phyloP scores from a whole-genome alignment of 1,140 invertebrate species.

The Drosophila melanogaster region DNA sequence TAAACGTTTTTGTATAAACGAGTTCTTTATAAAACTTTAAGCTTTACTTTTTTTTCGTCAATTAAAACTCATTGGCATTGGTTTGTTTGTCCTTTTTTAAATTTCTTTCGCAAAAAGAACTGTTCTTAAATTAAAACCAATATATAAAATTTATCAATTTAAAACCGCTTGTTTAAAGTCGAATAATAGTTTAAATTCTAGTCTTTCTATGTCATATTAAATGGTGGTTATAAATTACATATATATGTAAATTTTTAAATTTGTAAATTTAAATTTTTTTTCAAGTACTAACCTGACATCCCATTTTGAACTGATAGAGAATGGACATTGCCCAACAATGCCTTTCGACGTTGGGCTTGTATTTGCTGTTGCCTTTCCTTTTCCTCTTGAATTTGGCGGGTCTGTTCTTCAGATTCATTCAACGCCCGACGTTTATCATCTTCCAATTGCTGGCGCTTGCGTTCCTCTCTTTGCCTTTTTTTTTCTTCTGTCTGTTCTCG shows the following conservation, averaged over 20 bases:
- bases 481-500: conserved; percentile 65
- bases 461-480: conserved; percentile 76
- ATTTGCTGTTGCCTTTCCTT: conserved; percentile 77
- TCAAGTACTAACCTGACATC: not conserved
- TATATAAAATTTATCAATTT: too few species aligned
- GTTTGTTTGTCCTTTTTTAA: too few species aligned
- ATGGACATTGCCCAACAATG: conserved; percentile 57
- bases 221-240: not conserved
- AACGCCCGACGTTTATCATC: conserved; percentile 85
- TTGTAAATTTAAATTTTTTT: too few species aligned
- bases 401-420: conserved; percentile 64
- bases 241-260: too few species aligned
- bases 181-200: too few species aligned
- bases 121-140: too few species aligned
- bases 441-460: conserved; percentile 86
- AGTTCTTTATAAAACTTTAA: too few species aligned
- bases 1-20: too few species aligned
- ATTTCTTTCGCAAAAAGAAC: too few species aligned
- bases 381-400: conserved; percentile 72
- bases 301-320: not conserved
- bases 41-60: too few species aligned
- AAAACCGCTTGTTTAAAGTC: too few species aligned
- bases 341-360: conserved; percentile 76
- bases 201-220: not conserved
- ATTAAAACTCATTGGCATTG: too few species aligned